Conservation (phyloP, 2,888 invertebrate species). For the Flexamia atlantica region DNA sequence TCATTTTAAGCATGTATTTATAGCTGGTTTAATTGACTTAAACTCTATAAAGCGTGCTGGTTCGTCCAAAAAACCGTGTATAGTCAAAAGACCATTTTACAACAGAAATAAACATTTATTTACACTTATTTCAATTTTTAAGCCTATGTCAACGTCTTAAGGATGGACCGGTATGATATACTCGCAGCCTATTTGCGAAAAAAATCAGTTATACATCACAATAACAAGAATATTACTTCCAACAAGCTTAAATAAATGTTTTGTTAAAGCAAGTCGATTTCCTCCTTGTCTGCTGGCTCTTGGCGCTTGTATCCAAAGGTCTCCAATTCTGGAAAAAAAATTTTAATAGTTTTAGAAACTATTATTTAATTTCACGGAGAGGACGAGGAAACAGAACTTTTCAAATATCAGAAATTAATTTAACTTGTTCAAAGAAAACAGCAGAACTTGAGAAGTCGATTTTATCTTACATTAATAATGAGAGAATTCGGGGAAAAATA, state of each 20-base stretch:
- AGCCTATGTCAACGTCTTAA: neutral
- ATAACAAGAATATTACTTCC: neutral
- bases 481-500: no score
- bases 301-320: slow-evolving; percentile 51
- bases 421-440: no score
- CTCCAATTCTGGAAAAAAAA: slow-evolving; percentile 59
- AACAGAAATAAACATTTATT: neutral
- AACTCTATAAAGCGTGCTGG: neutral
- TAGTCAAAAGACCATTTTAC: neutral
- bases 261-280: slow-evolving; percentile 23
- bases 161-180: neutral
- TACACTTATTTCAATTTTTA: neutral
- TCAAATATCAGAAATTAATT: no score
- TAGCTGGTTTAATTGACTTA: neutral
- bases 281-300: slow-evolving; percentile 4
- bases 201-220: neutral
- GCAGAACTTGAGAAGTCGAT: no score
- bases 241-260: neutral
- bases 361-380: no score
- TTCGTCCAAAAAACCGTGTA: neutral
- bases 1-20: neutral
- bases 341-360: no score
- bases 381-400: no score
- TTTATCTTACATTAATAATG: no score
- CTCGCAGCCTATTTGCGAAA: neutral